Conservation (phyloP, 2,797 vertebrate genomes). For the Antrozous pallidus region DNA sequence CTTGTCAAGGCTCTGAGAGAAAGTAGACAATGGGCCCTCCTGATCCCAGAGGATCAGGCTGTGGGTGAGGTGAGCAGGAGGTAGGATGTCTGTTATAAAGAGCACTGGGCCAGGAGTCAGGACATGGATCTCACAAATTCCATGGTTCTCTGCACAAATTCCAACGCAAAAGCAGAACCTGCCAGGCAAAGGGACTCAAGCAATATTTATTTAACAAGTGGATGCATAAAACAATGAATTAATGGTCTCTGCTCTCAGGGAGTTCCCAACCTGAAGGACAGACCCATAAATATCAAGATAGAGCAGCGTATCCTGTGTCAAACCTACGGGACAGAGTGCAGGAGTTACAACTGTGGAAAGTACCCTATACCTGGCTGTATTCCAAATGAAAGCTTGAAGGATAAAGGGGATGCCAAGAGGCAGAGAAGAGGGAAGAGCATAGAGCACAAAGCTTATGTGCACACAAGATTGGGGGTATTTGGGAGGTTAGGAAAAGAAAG, state of each 20-base stretch:
- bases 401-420: not conserved
- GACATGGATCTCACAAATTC: not conserved
- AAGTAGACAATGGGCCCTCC: not conserved
- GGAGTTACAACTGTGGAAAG: no score
- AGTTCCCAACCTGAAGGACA: not conserved
- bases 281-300: accelerated
- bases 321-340: not conserved
- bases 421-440: not conserved
- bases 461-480: not conserved
- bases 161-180: not conserved
- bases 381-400: not conserved
- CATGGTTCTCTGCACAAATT: not conserved
- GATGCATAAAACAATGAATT: not conserved
- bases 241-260: not conserved
- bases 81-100: not conserved
- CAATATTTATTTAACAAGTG: not conserved
- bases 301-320: not conserved
- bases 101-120: not conserved
- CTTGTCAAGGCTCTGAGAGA: not conserved
- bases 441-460: not conserved
- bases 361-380: accelerated
- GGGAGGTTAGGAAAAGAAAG: not conserved
- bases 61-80: not conserved
- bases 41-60: not conserved
- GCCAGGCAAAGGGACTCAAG: not conserved